Conservation (phyloP, 2,888 invertebrate genomes). For the Lithophane socia region DNA sequence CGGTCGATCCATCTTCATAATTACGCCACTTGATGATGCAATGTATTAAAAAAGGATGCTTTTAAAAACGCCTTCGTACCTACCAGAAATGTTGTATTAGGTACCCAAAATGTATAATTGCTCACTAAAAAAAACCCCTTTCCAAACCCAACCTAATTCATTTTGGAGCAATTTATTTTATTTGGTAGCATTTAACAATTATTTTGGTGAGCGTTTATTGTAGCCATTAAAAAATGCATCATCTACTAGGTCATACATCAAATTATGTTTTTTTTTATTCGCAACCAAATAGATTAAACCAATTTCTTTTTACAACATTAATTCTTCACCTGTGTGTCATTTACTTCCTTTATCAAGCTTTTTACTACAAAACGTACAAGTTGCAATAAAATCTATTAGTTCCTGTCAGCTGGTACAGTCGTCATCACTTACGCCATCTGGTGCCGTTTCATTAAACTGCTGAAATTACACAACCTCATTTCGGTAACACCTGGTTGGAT, state of each 20-base stretch:
- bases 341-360: neutral
- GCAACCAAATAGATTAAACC: too few relatives aligned
- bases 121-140: neutral
- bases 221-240: neutral
- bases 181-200: neutral
- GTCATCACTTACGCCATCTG: constrained; percentile 50
- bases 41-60: neutral
- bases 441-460: constrained; percentile 59
- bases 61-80: neutral
- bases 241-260: neutral
- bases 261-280: neutral
- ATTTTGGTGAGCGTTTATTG: neutral
- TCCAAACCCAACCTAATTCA: neutral
- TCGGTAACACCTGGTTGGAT: constrained; percentile 40
- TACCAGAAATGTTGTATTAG: neutral
- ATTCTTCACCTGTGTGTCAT: neutral
- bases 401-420: constrained; percentile 25
- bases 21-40: neutral
- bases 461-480: constrained; percentile 52
- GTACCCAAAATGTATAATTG: neutral
- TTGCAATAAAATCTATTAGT: constrained; percentile 51
- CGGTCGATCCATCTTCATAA: neutral
- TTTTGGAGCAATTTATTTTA: neutral
- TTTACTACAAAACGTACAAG: constrained; percentile 3
- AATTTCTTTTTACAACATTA: neutral